These are phyloP conservation scores for Pristis pectinata DNA, from an alignment of 2,797 vertebrate species.

Conservation along the genomic window DNA sequence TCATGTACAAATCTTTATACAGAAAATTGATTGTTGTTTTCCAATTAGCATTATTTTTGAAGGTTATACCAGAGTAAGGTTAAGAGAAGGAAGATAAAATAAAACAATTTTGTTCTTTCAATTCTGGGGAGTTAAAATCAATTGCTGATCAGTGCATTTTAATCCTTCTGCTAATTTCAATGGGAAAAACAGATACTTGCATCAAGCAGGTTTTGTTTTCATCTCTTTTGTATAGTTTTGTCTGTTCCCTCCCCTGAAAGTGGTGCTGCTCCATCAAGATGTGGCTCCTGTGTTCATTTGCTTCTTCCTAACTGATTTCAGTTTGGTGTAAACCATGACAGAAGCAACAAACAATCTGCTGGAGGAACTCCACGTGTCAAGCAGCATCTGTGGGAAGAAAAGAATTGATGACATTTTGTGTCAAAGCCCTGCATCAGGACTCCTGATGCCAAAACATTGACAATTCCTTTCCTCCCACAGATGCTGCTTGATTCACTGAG, in stretches of 20 bases:
- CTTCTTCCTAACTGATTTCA: not conserved
- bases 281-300: not conserved
- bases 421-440: no score
- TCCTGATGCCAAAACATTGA: no score
- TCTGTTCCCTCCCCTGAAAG: not conserved
- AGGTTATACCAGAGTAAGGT: not conserved
- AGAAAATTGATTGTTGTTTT: not conserved
- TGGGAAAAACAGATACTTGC: not conserved
- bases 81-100: not conserved
- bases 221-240: not conserved
- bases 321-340: not conserved
- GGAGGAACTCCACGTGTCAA: no score
- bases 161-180: not conserved
- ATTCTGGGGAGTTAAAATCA: not conserved
- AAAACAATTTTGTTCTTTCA: not conserved
- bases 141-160: not conserved
- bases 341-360: no score
- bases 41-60: not conserved
- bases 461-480: no score
- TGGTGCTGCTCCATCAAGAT: not conserved
- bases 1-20: not conserved
- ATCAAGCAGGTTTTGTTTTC: not conserved
- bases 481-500: no score
- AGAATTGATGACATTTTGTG: no score
- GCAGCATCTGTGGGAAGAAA: no score